A percentile compares a stretch with the other conserved stretches of the same genome.
phyloP scores from a whole-genome alignment of 2,888 invertebrate genomes.

The Parelbella ahira region DNA sequence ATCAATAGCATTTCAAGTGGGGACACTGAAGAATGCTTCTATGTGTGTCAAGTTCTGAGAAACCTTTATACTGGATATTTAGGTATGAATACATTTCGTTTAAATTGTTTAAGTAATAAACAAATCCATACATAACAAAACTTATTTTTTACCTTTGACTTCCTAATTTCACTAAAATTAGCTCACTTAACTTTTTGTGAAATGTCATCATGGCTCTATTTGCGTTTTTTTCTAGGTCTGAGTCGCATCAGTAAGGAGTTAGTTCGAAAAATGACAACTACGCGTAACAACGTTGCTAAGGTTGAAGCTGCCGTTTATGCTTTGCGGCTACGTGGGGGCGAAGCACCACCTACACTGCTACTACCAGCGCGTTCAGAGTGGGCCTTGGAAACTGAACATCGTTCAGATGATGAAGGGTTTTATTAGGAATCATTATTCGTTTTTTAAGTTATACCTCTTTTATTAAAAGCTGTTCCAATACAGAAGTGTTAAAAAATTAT shows the following conservation, averaged over 20 bases:
- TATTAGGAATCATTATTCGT: too few relatives aligned
- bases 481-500: too few relatives aligned
- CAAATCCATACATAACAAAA: too few relatives aligned
- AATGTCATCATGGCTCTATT: too few relatives aligned
- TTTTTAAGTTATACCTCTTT: too few relatives aligned
- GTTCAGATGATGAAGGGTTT: conserved; percentile 61
- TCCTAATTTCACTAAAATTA: too few relatives aligned
- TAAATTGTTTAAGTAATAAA: too few relatives aligned
- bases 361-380: conserved; percentile 40
- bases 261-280: conserved; percentile 84
- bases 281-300: conserved; percentile 88
- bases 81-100: too few relatives aligned
- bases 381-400: conserved; percentile 35
- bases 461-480: too few relatives aligned
- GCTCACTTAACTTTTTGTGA: too few relatives aligned
- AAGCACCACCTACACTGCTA: conserved; percentile 83
- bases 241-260: conserved; percentile 76
- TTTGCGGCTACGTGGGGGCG: conserved; percentile 88
- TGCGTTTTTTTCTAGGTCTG: conserved; percentile 46
- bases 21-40: conserved; percentile 85
- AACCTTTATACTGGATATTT: conserved; percentile 83
- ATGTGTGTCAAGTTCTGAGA: conserved; percentile 86
- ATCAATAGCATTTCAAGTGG: conserved; percentile 90
- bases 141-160: conserved; percentile 11
- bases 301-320: conserved; percentile 92